Base-by-base conservation (phyloP, 92 coral and sea anemone genomes). In the Plumapathes pennacea region DNA sequence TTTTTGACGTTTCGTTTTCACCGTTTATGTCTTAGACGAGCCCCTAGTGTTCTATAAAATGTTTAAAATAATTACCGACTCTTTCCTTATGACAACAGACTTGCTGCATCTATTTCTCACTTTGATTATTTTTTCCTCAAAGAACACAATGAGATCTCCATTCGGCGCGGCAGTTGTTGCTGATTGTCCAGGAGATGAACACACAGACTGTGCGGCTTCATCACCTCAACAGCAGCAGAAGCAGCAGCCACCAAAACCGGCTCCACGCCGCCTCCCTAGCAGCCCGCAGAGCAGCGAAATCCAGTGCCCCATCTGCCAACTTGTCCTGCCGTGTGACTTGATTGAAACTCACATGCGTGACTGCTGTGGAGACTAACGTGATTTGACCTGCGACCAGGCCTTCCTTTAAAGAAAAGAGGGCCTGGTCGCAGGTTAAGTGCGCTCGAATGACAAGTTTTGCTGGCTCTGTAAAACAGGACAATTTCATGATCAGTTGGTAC, bases 261-360 rank as follows among this genome's bases (percentile, higher is more conserved):
- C 61, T 34, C 68, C 32, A 4, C 51, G 64, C 3, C 74, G 37
- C 17, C 43, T 31, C 32, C 3, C 29, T 2, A 30, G 44, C 54
- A 44, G 50, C 18, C 5, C 19, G 18, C 70, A 80, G 26, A 65
- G 76, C n/a, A 74, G 85, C 17, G 65, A 78, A 38, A 57, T 86
- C 0, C 85, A 76, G 37, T 86, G 95, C 31, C 95, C 95, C 4
- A 76, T 62, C 38, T 86, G 95, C 42, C 52, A 69, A 13, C 60
- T 79, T 12, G 20, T 68, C 9, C 77, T 83, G 21, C 95, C 95
- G 0, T 81, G 83, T 54, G 90, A 86, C 56, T 25, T 82, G 10
- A 71, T 86, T n/a, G 95, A 86, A 48, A 75, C 75, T 44, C 95
- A 86, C 59, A 57, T 83, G 51, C 63, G 78, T 38, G 95, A 86